Conservation (phyloP, 2,113 vertebrate genomes). For the Erythrolamprus reginae region DNA sequence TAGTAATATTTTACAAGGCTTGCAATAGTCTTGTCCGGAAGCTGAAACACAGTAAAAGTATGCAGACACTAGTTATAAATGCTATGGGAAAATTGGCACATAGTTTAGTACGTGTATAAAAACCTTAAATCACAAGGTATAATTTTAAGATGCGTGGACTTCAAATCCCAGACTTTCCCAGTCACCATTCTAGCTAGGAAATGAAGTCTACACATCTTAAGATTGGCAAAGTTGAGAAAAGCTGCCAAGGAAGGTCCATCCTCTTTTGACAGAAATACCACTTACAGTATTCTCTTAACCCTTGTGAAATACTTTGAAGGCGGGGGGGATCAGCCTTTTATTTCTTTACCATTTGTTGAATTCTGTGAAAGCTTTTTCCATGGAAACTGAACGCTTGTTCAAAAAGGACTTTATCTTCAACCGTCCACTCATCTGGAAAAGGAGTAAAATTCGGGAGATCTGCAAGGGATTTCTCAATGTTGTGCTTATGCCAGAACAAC, state of each 20-base stretch:
- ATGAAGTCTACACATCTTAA: not conserved
- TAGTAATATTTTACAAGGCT: slow-evolving; percentile 99
- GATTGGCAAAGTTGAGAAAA: not conserved
- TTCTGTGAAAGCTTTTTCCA: slow-evolving; percentile 98
- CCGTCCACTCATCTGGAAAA: slow-evolving; percentile 98
- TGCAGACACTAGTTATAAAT: not conserved
- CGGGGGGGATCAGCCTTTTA: not conserved
- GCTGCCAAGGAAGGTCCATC: not conserved
- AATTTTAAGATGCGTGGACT: not conserved
- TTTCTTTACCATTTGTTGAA: slow-evolving; percentile 93
- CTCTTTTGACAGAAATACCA: not conserved
- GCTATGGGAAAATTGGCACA: not conserved
- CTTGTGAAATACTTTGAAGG: not conserved
- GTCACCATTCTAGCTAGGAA: not conserved
- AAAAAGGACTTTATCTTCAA: slow-evolving; percentile 97
- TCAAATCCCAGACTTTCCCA: not conserved
- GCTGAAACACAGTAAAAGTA: slow-evolving; percentile 67
- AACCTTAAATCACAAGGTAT: not conserved
- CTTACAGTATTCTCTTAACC: not conserved
- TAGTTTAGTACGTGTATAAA: not conserved
- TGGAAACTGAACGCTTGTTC: slow-evolving; percentile 99
- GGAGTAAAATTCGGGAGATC: slow-evolving; percentile 98
- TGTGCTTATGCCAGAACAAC: slow-evolving; percentile 99
- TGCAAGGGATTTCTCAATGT: slow-evolving; percentile 95
- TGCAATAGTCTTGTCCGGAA: slow-evolving; percentile 98